Base-by-base conservation (phyloP, 2,797 vertebrate species). In the Catostomus latipinnis region DNA sequence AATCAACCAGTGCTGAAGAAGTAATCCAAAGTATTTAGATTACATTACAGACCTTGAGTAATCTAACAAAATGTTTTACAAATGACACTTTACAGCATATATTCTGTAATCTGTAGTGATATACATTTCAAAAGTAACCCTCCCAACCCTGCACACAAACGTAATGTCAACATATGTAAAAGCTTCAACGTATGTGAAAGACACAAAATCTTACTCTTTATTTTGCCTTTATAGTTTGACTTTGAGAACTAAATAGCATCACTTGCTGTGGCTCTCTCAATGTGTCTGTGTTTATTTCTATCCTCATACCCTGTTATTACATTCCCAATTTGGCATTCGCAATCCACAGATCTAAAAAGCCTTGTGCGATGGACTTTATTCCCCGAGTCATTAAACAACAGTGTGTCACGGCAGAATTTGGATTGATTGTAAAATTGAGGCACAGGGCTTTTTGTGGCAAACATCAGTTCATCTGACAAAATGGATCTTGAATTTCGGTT, bases 241-340 rank as follows among this genome's bases (percentile, higher is more conserved):
- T 82, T 76, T 85, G 81, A 80, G 71, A 77, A 80, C 48, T 82
- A 84, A 82, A 85, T 80, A 63, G 76, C 68, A 82, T 80, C 80
- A 70, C 78, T 81, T 74, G 56, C 74, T 61, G 16, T 8, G n/a
- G 49, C 34, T 56, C 61, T 60, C 65, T 78, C 14, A 73, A 73
- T 77, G 48, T n/a, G 34, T 65, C 72, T 77, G 9, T 77, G 9
- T 74, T 81, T 71, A 72, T 72, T 71, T 78, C 68, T 75, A 71
- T 22, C 14, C 82, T 70, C 61, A n/a, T 66, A 70, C 60, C 61
- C 70, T 74, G 80, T 78, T 82, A 82, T 81, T 83, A 81, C 48
- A 56, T 54, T 74, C 78, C 67, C 85, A 81, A 82, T 83, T 74
- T 81, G 78, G 83, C 81, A 72, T 72, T 11, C 5, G 58, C 77